Evolutionary conservation across 2,113 vertebrate genomes (phyloP).

Genomic region (Scopus umbretta): DNA sequence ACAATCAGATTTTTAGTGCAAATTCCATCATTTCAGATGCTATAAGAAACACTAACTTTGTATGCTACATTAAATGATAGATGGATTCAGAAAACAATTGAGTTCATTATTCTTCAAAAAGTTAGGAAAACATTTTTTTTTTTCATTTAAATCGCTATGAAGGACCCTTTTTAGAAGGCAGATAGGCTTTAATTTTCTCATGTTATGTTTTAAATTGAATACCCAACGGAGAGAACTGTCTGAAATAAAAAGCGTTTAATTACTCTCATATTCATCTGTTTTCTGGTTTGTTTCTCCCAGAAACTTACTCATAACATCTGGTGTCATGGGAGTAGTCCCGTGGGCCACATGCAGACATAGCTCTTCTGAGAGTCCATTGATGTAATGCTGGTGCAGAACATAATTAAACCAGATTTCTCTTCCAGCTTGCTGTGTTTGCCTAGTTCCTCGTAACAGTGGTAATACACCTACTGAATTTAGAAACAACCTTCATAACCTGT

Average conservation of each 20-base stretch:
- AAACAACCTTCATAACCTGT: not conserved
- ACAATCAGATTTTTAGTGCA: not conserved
- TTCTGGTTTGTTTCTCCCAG: not conserved
- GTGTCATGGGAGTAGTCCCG: accelerated
- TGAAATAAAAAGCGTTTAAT: not conserved
- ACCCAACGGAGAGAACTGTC: not conserved
- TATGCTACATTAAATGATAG: accelerated
- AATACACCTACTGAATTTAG: not conserved
- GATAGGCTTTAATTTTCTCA: not conserved
- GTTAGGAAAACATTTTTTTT: not conserved
- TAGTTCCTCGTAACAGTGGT: not conserved
- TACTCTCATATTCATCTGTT: not conserved
- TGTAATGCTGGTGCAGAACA: accelerated
- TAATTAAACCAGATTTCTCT: not conserved
- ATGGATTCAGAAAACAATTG: not conserved
- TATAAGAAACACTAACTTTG: not conserved
- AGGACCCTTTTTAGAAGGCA: not conserved
- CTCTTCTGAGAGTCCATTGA: not conserved
- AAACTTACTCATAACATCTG: not conserved
- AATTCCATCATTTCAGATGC: not conserved
- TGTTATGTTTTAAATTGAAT: not conserved
- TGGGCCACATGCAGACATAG: not conserved
- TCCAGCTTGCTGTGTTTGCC: not conserved
- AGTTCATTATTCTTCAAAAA: not conserved
- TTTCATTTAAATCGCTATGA: not conserved